Percentiles rank a stretch among this genome's conserved stretches.
Evolutionary conservation across 1,140 invertebrate species (phyloP).

Genomic region (Hylaeus volcanicus): DNA sequence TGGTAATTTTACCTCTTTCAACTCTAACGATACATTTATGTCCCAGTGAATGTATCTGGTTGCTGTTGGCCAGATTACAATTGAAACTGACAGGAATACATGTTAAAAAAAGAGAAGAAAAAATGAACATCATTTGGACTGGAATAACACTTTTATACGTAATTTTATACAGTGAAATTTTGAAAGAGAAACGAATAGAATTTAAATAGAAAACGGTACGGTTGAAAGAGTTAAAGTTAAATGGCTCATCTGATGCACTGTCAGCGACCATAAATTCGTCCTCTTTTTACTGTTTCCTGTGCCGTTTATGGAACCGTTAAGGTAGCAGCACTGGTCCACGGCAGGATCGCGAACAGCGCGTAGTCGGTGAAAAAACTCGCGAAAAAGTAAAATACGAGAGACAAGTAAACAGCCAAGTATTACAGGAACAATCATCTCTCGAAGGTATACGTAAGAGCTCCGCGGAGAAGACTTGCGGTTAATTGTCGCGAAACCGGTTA

Average conservation of each 20-base stretch:
- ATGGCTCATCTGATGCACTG: not conserved
- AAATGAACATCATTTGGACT: no score
- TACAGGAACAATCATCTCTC: not conserved
- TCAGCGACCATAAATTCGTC: constrained; percentile 25
- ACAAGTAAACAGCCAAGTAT: not conserved
- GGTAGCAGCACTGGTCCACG: not conserved
- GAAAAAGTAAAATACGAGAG: not conserved
- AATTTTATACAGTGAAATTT: no score
- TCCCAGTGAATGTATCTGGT: no score
- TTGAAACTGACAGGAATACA: no score
- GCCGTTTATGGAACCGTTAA: constrained; percentile 36
- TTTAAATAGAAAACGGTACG: no score
- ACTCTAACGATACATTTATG: no score
- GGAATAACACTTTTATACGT: no score
- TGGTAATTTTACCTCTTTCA: no score
- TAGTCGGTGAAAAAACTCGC: not conserved
- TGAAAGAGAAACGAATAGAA: no score
- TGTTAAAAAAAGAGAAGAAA: no score
- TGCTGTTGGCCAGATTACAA: no score
- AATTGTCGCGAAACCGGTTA: not conserved
- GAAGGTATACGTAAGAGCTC: not conserved
- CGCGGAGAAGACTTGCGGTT: not conserved
- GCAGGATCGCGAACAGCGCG: not conserved
- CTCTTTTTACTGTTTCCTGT: not conserved
- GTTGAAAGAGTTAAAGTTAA: no score